These are phyloP conservation scores for Pyrocephalus nanus DNA, from an alignment of 2,797 vertebrate species.

Conservation along the genomic window DNA sequence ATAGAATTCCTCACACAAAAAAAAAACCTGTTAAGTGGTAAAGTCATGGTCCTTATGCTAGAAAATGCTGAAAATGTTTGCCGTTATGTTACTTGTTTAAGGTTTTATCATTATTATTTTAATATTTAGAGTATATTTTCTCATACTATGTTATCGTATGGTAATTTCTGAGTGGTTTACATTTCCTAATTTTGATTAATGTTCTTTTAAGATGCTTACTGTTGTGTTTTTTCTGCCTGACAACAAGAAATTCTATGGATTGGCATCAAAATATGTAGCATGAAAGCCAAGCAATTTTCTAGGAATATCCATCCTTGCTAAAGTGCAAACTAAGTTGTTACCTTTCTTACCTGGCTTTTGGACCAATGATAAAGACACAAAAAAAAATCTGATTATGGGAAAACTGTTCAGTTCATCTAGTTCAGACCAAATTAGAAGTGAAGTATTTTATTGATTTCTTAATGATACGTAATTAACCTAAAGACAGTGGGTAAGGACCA, in stretches of 20 bases:
- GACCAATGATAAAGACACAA: background rate
- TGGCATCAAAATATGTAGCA: background rate
- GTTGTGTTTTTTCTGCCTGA: background rate
- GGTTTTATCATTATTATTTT: background rate
- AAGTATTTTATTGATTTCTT: background rate
- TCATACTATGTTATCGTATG: background rate
- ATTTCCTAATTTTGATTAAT: background rate
- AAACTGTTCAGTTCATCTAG: background rate
- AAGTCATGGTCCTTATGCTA: background rate
- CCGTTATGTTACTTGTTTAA: background rate
- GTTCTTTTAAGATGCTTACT: background rate
- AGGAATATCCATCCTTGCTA: background rate
- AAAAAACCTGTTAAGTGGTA: background rate
- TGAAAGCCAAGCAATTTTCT: background rate
- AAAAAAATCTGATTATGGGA: background rate
- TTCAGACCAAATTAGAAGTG: background rate
- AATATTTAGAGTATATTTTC: background rate
- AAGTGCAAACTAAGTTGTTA: background rate
- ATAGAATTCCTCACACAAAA: background rate
- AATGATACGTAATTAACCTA: background rate
- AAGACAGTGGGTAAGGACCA: background rate
- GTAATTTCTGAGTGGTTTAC: background rate
- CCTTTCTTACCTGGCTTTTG: background rate
- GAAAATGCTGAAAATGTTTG: background rate
- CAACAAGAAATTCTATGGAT: background rate